A percentile compares a stretch with the other conserved stretches of the same genome.
Evolutionary conservation across 2,113 vertebrate species (phyloP).

Genomic region (Ovis canadensis): DNA sequence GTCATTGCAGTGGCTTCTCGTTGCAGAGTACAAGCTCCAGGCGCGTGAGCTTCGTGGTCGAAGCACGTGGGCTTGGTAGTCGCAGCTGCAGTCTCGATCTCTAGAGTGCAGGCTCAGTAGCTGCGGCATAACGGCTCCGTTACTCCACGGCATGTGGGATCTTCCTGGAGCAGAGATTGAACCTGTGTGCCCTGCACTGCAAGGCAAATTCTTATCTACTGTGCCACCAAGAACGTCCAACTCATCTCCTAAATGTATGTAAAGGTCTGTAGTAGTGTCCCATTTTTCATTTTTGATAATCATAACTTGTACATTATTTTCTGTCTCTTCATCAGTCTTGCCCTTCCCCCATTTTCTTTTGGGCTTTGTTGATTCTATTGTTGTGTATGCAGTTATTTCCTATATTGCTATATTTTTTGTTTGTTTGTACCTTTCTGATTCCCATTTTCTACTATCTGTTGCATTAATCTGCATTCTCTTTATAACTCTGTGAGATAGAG

Average conservation of each 20-base stretch:
- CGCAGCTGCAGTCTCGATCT: not conserved
- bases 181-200: not conserved
- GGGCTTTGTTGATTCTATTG: not conserved
- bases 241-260: not conserved
- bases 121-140: accelerated
- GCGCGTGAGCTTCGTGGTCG: accelerated
- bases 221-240: accelerated
- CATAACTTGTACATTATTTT: not conserved
- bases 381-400: not conserved
- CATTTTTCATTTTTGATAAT: not conserved
- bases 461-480: not conserved
- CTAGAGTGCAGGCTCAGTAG: not conserved
- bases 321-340: not conserved
- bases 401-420: not conserved
- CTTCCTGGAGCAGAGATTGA: not conserved
- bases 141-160: not conserved
- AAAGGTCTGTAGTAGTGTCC: not conserved
- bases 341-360: not conserved
- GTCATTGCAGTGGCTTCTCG: not conserved
- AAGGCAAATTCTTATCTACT: not conserved
- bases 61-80: not conserved
- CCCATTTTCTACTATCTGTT: not conserved
- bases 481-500: not conserved
- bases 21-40: not conserved
- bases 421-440: not conserved